Conservation (phyloP, 2,113 vertebrate genomes). For the Crotalus viridis region DNA sequence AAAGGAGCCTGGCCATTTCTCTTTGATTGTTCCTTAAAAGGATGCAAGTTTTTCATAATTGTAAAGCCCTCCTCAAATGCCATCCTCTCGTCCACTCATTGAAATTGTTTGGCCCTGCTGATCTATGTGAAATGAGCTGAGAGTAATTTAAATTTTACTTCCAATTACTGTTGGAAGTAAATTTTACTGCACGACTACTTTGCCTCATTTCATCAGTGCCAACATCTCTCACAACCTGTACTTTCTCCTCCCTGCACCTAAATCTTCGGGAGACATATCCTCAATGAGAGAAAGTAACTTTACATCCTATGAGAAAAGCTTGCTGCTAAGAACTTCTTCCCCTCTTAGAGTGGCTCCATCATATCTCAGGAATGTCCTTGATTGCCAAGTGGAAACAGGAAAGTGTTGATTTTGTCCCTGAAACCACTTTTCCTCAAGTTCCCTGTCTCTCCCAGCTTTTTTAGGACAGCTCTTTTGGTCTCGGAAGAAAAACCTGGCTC, state of each 20-base stretch:
- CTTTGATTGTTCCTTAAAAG: not conserved
- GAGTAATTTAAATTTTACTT: not conserved
- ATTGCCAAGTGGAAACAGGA: not conserved
- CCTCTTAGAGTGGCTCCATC: not conserved
- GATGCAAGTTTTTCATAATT: not conserved
- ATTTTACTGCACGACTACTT: not conserved
- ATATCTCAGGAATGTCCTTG: not conserved
- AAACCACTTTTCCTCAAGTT: not conserved
- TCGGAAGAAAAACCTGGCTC: not conserved
- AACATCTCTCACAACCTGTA: not conserved
- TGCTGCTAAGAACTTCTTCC: not conserved
- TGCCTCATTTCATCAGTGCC: not conserved
- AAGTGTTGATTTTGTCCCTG: not conserved
- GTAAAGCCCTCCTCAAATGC: not conserved
- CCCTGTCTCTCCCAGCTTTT: not conserved
- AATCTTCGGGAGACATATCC: not conserved
- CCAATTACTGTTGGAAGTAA: not conserved
- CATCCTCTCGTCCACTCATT: not conserved
- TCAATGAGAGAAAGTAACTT: not conserved
- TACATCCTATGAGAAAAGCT: not conserved
- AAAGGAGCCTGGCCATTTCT: not conserved
- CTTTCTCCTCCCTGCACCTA: not conserved
- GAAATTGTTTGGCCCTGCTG: not conserved
- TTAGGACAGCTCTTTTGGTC: not conserved
- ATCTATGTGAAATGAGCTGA: not conserved